phyloP scores from a whole-genome alignment of 2,797 vertebrate genomes.

The Mastacembelus armatus region DNA sequence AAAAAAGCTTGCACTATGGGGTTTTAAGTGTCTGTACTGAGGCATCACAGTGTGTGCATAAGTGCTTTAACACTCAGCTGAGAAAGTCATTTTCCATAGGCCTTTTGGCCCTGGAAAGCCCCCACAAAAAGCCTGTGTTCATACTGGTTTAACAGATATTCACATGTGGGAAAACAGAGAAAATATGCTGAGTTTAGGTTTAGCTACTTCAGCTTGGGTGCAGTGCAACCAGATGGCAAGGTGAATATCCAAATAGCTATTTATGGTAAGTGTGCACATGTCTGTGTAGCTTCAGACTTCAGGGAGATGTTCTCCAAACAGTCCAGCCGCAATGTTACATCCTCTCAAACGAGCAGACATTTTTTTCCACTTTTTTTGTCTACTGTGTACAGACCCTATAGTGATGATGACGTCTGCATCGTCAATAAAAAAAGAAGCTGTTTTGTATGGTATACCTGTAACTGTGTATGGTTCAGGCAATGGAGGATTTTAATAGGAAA shows the following conservation, averaged over 20 bases:
- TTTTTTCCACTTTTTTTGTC: slow-evolving; percentile 8
- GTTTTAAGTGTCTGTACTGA: slow-evolving; percentile 34
- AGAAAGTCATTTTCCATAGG: slow-evolving; percentile 67
- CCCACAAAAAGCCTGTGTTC: slow-evolving; percentile 72
- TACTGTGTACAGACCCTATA: slow-evolving; percentile 20
- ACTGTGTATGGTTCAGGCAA: neutral
- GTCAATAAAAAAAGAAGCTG: slow-evolving; percentile 32
- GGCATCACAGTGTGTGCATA: slow-evolving; percentile 42
- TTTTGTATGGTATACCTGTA: slow-evolving; percentile 16
- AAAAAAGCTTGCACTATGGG: slow-evolving; percentile 65
- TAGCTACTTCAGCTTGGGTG: slow-evolving; percentile 42
- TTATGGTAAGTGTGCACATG: slow-evolving; percentile 4
- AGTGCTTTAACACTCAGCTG: slow-evolving; percentile 50
- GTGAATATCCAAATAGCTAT: slow-evolving; percentile 24
- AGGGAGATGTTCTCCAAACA: slow-evolving; percentile 35
- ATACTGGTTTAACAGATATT: slow-evolving; percentile 57
- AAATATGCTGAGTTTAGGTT: slow-evolving; percentile 38
- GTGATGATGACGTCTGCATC: slow-evolving; percentile 66
- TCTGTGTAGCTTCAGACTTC: slow-evolving; percentile 25
- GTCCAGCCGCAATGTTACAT: slow-evolving; percentile 11
- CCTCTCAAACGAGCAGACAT: slow-evolving; percentile 13
- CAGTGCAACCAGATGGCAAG: neutral
- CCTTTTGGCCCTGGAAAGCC: slow-evolving; percentile 49
- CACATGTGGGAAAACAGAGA: slow-evolving; percentile 50
- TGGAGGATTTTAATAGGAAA: slow-evolving; percentile 4